A percentile compares a stretch with the other conserved stretches of the same genome.
Evolutionary conservation across 2,797 vertebrate species (phyloP).

Genomic region (Mycteria americana): DNA sequence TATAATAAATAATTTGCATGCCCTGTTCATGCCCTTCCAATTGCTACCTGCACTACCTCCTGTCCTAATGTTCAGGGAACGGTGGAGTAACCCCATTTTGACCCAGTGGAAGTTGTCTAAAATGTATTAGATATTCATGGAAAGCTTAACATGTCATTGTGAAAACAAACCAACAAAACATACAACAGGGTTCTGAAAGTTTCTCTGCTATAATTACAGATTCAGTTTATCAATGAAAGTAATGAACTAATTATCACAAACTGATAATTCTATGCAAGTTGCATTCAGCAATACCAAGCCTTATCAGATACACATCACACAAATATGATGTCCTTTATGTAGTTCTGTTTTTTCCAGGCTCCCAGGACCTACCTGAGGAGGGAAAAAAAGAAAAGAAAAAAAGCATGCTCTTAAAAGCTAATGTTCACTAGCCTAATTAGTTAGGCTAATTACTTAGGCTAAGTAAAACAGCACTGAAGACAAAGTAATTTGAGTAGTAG

Average conservation of each 20-base stretch:
- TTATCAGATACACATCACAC: not conserved
- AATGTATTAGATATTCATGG: not conserved
- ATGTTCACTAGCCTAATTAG: not conserved
- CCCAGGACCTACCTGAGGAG: not conserved
- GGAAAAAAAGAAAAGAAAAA: accelerated
- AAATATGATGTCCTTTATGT: not conserved
- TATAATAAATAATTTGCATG: not conserved
- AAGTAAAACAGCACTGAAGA: not conserved
- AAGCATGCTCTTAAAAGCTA: not conserved
- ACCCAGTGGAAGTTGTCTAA: not conserved
- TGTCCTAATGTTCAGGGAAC: not conserved
- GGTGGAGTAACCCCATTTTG: not conserved
- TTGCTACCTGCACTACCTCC: not conserved
- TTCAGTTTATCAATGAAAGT: not conserved
- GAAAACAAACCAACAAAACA: not conserved
- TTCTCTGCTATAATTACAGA: not conserved
- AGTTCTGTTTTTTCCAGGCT: not conserved
- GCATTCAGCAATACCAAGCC: not conserved
- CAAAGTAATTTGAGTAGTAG: not conserved
- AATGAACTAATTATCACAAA: not conserved
- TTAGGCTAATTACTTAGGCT: not conserved
- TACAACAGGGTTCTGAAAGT: not conserved
- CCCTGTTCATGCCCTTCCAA: not conserved
- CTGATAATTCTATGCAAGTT: not conserved
- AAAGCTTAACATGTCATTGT: not conserved